phyloP scores from a whole-genome alignment of 1,140 invertebrate species.

The Ylistrum balloti region DNA sequence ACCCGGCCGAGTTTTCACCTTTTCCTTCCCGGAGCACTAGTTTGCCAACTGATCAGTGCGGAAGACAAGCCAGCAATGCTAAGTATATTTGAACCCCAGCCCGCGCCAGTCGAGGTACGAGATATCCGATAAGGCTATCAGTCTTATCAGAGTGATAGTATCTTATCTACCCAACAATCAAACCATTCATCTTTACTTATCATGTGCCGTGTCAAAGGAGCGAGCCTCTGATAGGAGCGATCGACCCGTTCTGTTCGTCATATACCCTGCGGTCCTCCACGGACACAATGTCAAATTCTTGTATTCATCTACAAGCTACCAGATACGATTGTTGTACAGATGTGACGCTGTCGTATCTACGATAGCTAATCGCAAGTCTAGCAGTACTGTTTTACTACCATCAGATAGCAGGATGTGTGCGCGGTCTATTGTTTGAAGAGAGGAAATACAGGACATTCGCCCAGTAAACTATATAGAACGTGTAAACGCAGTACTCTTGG shows the following conservation, averaged over 20 bases:
- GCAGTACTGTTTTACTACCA: constrained; percentile 3
- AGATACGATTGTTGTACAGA: constrained; percentile 11
- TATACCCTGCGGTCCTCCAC: neutral
- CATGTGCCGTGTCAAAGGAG: constrained; percentile 12
- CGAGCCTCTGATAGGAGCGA: constrained; percentile 22
- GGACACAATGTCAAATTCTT: constrained; percentile 28
- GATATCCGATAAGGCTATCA: constrained; percentile 6
- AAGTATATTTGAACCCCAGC: constrained; percentile 26
- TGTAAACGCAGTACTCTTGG: neutral
- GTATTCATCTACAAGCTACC: neutral
- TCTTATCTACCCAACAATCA: constrained; percentile 38
- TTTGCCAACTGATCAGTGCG: constrained; percentile 1
- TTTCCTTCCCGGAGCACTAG: constrained; percentile 25
- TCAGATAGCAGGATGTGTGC: neutral
- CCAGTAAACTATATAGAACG: neutral
- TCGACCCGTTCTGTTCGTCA: neutral
- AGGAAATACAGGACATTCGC: neutral
- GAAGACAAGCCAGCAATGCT: constrained; percentile 32
- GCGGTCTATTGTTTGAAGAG: constrained; percentile 17
- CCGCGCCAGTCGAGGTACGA: constrained; percentile 35
- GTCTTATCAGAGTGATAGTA: constrained; percentile 17
- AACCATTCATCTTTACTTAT: constrained; percentile 40
- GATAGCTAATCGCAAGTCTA: constrained; percentile 33
- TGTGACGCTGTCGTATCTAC: constrained; percentile 6
- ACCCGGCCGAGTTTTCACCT: constrained; percentile 36